Conservation (phyloP, 2,888 invertebrate genomes). For the Poecilobothrus nobilitatus region DNA sequence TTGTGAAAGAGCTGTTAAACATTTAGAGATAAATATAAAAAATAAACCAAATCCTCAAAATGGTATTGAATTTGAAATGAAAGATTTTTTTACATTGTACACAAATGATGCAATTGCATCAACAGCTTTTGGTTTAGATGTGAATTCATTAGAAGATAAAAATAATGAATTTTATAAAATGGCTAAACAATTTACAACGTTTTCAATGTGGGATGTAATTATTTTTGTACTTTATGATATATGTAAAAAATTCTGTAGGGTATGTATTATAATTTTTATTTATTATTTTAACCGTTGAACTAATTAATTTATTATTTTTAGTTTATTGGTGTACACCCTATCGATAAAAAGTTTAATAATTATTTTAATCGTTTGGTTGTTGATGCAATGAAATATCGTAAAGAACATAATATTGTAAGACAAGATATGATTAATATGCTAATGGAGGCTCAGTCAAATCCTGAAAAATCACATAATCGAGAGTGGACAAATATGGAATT, state of each 20-base stretch:
- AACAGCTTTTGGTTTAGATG: conserved; percentile 44
- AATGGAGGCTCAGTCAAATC: conserved; percentile 40
- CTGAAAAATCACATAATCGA: conserved; percentile 20
- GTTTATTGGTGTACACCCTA: conserved; percentile 29
- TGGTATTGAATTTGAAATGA: conserved; percentile 36
- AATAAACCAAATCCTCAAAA: background rate
- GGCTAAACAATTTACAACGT: conserved; percentile 44
- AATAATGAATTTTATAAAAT: conserved; percentile 49
- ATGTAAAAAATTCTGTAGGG: conserved; percentile 27
- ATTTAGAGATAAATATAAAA: conserved; percentile 22
- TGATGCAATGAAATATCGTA: conserved; percentile 43
- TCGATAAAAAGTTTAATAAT: conserved; percentile 31
- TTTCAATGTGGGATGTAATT: conserved; percentile 26
- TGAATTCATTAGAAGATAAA: conserved; percentile 48
- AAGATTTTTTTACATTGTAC: conserved; percentile 37
- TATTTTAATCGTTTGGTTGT: conserved; percentile 44
- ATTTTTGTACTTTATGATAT: conserved; percentile 28
- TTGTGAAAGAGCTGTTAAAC: conserved; percentile 26
- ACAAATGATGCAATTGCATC: conserved; percentile 45
- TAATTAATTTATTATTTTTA: conserved; percentile 5
- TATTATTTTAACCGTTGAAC: background rate
- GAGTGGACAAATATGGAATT: conserved; percentile 47
- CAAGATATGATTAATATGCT: conserved; percentile 52
- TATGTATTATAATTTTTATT: conserved; percentile 17
- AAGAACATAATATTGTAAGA: conserved; percentile 43